Conservation (phyloP, 2,797 vertebrate species). For the Clamator glandarius region DNA sequence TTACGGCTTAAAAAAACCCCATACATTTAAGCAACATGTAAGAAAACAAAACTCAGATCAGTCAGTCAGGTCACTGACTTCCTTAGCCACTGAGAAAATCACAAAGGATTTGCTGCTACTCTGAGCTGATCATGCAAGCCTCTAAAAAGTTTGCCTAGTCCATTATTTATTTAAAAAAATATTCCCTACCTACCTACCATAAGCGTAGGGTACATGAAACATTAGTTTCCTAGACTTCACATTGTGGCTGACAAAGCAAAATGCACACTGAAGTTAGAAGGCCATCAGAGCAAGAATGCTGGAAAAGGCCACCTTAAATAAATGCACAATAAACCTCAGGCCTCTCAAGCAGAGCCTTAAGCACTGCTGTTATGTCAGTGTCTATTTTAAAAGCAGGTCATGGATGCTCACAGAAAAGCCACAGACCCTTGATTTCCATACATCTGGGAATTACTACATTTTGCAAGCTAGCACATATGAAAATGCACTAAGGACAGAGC, state of each 20-base stretch:
- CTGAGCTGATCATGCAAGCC: not conserved
- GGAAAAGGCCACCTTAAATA: constrained; percentile 13
- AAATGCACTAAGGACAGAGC: constrained; percentile 16
- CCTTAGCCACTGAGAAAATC: not conserved
- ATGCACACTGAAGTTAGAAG: not conserved
- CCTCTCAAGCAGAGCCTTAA: constrained; percentile 12
- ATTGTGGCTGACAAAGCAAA: constrained; percentile 52
- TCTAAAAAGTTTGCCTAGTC: not conserved
- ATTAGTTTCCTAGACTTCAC: not conserved
- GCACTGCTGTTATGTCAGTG: not conserved
- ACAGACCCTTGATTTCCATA: not conserved
- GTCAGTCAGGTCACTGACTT: not conserved
- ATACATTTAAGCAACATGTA: not conserved
- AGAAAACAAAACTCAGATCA: not conserved
- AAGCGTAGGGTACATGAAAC: not conserved
- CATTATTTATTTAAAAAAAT: constrained; percentile 30
- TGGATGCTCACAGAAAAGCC: constrained; percentile 32
- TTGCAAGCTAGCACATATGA: constrained; percentile 43
- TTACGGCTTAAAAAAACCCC: not conserved
- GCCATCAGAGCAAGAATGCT: not conserved
- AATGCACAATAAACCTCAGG: not conserved
- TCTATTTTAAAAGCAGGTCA: constrained; percentile 34
- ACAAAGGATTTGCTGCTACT: not conserved
- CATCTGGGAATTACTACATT: constrained; percentile 30
- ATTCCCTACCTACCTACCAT: not conserved